Percentiles rank a stretch among this genome's conserved stretches.
phyloP scores from a whole-genome alignment of 2,113 vertebrate species.

The Coryphaenoides rupestris region DNA sequence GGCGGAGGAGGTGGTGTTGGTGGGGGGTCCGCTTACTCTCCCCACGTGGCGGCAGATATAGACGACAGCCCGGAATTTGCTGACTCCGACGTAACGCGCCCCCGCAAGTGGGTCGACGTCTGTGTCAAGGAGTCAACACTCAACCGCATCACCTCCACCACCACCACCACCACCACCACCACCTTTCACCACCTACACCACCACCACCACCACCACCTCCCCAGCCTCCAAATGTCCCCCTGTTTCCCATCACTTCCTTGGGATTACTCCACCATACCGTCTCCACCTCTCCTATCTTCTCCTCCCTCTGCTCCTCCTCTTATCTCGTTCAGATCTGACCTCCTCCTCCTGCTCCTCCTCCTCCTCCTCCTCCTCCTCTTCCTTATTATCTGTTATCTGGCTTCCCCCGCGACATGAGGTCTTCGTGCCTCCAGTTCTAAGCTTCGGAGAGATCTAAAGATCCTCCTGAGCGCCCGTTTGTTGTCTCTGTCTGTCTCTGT shows the following conservation, averaged over 20 bases:
- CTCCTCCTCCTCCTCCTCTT: no score
- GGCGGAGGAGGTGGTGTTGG: not conserved
- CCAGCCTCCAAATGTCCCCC: not conserved
- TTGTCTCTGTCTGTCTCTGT: no score
- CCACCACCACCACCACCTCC: not conserved
- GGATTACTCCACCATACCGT: not conserved
- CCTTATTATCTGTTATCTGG: no score
- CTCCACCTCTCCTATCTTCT: not conserved
- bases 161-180: not conserved
- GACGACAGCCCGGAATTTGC: constrained; percentile 21
- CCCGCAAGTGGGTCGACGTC: constrained; percentile 15
- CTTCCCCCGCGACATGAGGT: no score
- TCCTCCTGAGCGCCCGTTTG: no score
- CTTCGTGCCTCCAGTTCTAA: no score
- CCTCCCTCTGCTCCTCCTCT: no score
- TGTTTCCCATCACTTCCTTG: not conserved
- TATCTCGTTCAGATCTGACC: no score
- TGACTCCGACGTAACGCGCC: constrained; percentile 8
- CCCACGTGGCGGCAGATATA: constrained; percentile 1
- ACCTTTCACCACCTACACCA: not conserved
- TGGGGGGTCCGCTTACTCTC: constrained; percentile 2
- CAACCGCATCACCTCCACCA: not conserved
- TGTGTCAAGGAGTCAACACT: not conserved
- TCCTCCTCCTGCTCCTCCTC: no score
- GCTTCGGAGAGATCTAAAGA: no score